Evolutionary conservation across 2,888 invertebrate genomes (phyloP), one percentile per base, ranked within the genome.

Genomic region (Tachina fera): DNA sequence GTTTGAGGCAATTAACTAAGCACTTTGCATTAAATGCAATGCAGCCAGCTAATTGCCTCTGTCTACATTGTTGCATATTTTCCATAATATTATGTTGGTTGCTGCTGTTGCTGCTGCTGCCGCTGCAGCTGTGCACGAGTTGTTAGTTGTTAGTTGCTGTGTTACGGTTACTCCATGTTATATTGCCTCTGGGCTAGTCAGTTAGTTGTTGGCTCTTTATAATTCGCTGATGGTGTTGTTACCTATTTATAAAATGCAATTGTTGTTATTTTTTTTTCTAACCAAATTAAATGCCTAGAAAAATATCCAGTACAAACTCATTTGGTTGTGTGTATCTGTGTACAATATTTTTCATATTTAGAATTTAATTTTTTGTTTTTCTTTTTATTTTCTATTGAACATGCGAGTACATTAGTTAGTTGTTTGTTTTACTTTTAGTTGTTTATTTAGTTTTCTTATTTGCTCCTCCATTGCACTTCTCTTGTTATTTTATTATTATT

Each of bases 331-430:
- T 6, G 6, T 31, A 6, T 31, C 6, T 31, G 31, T 31, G 6
- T 83, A 87, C 61, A 63, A 78, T 63, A 63, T 67, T 79, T 79
- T 81, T 61, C 67, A 81, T 80, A 80, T 90, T 90, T 90, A 89
- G 89, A 90, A 90, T 87, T 89, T 87, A 58, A 14, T 67, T 61
- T 89, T 83, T 79, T 88, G 85, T 88, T 41, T n/a, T 58, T 56
- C 10, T 79, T 56, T 31, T 45, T 65, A 71, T 63, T 56, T 61
- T 79, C 56, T 49, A 65, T 67, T 89, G 86, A 89, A 90, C 89
- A 90, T 90, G 90, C 83, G 77, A 87, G 89, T 89, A 88, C 90
- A 90, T 87, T 86, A 88, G 88, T 87, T 86, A 88, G 88, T 88
- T 90, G 87, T 58, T 72, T 72, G 63, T 71, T 53, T 78, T 70